Conservation (phyloP, 2,888 invertebrate species). For the Prosopocoilus inquinatus region DNA sequence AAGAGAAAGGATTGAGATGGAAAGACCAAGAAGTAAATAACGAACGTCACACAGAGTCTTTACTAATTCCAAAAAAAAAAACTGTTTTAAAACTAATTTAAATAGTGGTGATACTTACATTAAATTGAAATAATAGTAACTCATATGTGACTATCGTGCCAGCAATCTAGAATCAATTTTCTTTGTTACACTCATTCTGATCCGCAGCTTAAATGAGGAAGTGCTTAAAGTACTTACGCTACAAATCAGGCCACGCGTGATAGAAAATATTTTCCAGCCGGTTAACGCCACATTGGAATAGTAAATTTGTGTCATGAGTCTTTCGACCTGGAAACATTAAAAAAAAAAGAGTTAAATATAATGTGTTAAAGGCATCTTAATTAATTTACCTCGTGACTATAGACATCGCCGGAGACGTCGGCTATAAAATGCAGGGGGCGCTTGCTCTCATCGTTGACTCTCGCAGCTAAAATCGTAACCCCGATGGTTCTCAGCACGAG, state of each 20-base stretch:
- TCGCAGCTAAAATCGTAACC: slow-evolving; percentile 5
- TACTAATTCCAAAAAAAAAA: too few species aligned
- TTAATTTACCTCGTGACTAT: slow-evolving; percentile 3
- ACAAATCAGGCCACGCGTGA: background rate
- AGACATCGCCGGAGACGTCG: background rate
- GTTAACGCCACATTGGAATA: background rate
- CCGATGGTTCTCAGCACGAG: slow-evolving; percentile 2
- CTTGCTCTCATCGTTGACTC: slow-evolving; percentile 5
- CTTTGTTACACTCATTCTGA: slow-evolving; percentile 1
- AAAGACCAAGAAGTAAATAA: too few species aligned
- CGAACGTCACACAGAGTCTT: too few species aligned
- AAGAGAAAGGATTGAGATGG: too few species aligned
- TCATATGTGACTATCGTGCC: slow-evolving; percentile 16
- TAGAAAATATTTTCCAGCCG: background rate
- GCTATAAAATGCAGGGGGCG: background rate
- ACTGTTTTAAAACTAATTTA: too few species aligned
- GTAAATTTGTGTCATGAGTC: background rate
- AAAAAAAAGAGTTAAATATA: background rate
- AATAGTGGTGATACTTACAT: background rate
- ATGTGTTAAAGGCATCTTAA: too few species aligned
- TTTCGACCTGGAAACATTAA: background rate
- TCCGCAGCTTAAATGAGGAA: too few species aligned
- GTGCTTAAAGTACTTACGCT: background rate
- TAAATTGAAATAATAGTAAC: background rate
- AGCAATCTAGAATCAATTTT: slow-evolving; percentile 22